Conservation (phyloP, 1,140 invertebrate genomes). For the Lutraria rhynchaena region DNA sequence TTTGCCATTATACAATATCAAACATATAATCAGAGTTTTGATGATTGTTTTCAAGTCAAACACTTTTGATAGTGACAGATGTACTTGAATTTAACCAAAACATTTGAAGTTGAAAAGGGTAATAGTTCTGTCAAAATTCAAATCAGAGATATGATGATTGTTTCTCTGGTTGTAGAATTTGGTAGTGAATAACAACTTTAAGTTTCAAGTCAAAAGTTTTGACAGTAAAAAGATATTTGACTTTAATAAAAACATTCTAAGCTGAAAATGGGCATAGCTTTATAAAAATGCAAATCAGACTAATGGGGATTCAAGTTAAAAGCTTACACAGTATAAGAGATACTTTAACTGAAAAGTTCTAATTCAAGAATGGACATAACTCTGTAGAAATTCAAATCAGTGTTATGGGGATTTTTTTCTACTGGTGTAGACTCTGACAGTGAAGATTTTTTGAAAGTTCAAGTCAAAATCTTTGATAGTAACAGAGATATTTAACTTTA, state of each 20-base stretch:
- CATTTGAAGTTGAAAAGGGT: conserved; percentile 14
- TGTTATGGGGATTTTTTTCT: conserved; percentile 13
- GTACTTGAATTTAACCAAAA: conserved; percentile 6
- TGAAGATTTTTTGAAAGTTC: background rate
- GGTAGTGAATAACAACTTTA: background rate
- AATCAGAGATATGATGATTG: conserved; percentile 14
- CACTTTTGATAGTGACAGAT: conserved; percentile 1
- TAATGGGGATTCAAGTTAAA: conserved; percentile 2
- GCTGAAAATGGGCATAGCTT: conserved; percentile 4
- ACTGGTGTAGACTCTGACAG: no score
- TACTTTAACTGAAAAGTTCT: background rate
- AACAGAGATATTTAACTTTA: conserved; percentile 1
- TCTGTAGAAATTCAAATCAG: conserved; percentile 18
- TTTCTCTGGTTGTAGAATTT: conserved; percentile 5
- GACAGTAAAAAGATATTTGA: conserved; percentile 20
- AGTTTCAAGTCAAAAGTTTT: conserved; percentile 23
- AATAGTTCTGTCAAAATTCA: conserved; percentile 3
- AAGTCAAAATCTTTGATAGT: background rate
- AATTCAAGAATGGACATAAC: conserved; percentile 8
- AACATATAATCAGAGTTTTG: no score
- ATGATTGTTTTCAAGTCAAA: no score
- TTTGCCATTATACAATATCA: no score
- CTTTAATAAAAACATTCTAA: conserved; percentile 4
- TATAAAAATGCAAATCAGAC: conserved; percentile 2
- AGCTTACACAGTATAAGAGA: background rate